phyloP scores from a whole-genome alignment of 2,797 vertebrate species.

The Urocyon cinereoargenteus region DNA sequence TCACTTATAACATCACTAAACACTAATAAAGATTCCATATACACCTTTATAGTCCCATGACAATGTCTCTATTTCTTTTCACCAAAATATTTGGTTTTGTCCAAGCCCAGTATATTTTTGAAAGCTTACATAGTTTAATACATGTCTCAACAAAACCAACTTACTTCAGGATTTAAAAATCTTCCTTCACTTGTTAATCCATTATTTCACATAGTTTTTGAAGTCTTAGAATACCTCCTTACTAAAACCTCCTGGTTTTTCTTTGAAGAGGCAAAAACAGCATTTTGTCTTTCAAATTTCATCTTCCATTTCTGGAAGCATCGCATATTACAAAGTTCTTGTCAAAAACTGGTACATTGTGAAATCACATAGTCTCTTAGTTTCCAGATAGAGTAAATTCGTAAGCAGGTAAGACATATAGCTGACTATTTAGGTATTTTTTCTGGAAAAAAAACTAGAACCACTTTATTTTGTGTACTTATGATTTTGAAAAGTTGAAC shows the following conservation, averaged over 20 bases:
- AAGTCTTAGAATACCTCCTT: slow-evolving; percentile 8
- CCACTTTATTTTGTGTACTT: slow-evolving; percentile 8
- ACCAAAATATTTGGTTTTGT: neutral
- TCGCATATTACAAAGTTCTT: neutral
- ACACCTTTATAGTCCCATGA: neutral
- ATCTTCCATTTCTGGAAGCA: neutral
- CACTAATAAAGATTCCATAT: neutral
- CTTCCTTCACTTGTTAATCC: neutral
- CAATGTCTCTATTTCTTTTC: neutral
- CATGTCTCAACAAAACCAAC: neutral
- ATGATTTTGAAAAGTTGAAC: neutral
- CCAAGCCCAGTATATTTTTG: neutral
- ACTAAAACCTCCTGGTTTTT: neutral
- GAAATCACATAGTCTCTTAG: neutral
- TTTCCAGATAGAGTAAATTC: neutral
- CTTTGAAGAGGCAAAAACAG: slow-evolving; percentile 25
- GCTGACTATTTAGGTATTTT: neutral
- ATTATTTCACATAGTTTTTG: slow-evolving; percentile 21
- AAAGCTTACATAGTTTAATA: neutral
- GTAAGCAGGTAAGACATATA: neutral
- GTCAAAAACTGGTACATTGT: neutral
- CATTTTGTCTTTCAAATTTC: neutral
- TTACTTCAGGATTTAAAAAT: slow-evolving; percentile 32
- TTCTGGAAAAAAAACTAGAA: neutral
- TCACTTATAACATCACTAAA: slow-evolving; percentile 19